Conservation (phyloP, 2,113 vertebrate species). For the Brevimyrus niger region DNA sequence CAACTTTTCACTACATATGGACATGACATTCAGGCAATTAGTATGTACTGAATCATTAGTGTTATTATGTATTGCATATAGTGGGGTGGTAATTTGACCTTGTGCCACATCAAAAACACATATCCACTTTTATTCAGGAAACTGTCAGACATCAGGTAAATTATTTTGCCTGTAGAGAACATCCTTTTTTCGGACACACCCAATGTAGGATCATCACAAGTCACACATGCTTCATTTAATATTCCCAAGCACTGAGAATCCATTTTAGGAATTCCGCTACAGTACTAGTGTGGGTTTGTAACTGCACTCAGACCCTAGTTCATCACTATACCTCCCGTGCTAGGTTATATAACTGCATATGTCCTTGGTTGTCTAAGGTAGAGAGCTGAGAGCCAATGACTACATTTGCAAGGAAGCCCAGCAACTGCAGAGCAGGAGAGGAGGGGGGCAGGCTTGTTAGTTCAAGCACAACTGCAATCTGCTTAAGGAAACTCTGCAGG, state of each 20-base stretch:
- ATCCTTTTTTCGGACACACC: not conserved
- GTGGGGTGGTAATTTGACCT: constrained; percentile 4
- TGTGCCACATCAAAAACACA: not conserved
- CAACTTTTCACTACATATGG: not conserved
- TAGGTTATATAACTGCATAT: not conserved
- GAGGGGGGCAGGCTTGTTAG: not conserved
- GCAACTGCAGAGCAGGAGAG: constrained; percentile 1
- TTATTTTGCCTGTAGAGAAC: not conserved
- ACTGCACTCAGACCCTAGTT: not conserved
- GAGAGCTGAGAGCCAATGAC: constrained; percentile 5
- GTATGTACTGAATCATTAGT: not conserved
- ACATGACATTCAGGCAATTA: not conserved
- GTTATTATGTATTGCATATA: not conserved
- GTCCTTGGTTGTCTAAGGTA: constrained; percentile 14
- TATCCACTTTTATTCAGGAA: not conserved
- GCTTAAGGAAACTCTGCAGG: constrained; percentile 13
- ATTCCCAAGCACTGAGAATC: not conserved
- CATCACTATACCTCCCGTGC: not conserved
- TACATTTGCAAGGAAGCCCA: not conserved
- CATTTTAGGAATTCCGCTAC: not conserved
- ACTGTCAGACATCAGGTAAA: not conserved
- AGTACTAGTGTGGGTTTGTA: not conserved
- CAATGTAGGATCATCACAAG: not conserved
- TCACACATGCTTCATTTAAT: not conserved
- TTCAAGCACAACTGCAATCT: constrained; percentile 8